phyloP scores from a whole-genome alignment of 92 coral and sea anemone species.

The Siderastrea siderea region DNA sequence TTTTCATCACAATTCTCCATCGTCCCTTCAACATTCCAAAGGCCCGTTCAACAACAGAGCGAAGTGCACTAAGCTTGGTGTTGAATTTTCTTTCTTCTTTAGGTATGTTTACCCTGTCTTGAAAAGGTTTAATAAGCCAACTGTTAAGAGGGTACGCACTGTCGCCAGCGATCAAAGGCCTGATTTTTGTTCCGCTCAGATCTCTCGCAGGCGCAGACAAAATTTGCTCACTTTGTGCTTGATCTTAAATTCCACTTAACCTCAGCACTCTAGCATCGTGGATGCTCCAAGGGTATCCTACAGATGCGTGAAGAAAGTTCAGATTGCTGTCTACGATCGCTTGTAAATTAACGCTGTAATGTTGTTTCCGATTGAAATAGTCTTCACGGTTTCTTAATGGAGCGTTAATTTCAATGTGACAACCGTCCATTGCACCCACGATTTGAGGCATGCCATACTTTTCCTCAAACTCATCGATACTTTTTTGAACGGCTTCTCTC shows the following conservation, averaged over 20 bases:
- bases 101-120: conserved; percentile 30
- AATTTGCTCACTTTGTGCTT: neutral
- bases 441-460: conserved; percentile 55
- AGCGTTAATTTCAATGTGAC: too few species aligned
- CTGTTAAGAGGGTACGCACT: conserved; percentile 51
- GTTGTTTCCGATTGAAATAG: too few species aligned
- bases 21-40: conserved; percentile 58
- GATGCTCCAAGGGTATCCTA: conserved; percentile 50
- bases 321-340: conserved; percentile 16
- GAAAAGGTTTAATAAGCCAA: too few species aligned
- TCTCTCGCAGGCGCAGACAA: neutral
- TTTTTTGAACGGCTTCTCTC: conserved; percentile 19
- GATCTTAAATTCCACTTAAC: neutral
- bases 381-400: too few species aligned
- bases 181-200: too few species aligned
- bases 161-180: conserved; percentile 58
- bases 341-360: too few species aligned
- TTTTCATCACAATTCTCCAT: conserved; percentile 51
- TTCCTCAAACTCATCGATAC: conserved; percentile 43
- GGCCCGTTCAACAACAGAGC: conserved; percentile 54
- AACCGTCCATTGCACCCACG: too few species aligned
- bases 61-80: conserved; percentile 33
- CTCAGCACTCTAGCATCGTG: conserved; percentile 52
- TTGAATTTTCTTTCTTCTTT: conserved; percentile 38
- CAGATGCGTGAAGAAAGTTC: conserved; percentile 43